phyloP scores from a whole-genome alignment of 2,113 vertebrate species.

The Hipposideros armiger region DNA sequence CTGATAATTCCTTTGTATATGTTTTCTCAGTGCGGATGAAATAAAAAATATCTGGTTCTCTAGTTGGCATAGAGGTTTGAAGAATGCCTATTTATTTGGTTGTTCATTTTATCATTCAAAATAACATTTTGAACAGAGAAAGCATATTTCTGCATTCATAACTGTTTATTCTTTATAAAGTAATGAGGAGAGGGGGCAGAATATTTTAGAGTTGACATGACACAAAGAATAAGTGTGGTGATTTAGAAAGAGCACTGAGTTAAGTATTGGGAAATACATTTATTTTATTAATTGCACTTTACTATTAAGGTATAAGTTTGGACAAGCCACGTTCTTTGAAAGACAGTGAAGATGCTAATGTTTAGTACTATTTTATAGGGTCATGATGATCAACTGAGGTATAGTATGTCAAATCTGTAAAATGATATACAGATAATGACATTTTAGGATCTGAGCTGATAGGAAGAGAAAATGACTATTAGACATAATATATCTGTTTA shows the following conservation, averaged over 20 bases:
- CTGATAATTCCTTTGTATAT: neutral
- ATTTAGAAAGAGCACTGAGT: slow-evolving; percentile 39
- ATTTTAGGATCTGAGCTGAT: neutral
- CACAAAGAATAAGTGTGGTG: neutral
- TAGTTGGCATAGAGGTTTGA: slow-evolving; percentile 44
- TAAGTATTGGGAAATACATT: neutral
- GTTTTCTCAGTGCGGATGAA: slow-evolving; percentile 14
- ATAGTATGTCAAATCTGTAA: neutral
- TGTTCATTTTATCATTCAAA: slow-evolving; percentile 44
- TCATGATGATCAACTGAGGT: slow-evolving; percentile 17
- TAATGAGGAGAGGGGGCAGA: neutral
- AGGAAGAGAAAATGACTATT: slow-evolving; percentile 34
- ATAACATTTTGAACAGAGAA: neutral
- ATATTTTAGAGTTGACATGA: neutral
- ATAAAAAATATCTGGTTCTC: neutral
- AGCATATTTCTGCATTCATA: neutral
- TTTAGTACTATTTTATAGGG: neutral
- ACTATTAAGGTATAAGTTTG: slow-evolving; percentile 26
- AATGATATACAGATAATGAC: neutral
- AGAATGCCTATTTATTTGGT: neutral
- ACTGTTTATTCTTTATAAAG: slow-evolving; percentile 37
- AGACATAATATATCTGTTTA: neutral
- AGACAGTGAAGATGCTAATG: slow-evolving; percentile 22
- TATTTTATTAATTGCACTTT: slow-evolving; percentile 37
- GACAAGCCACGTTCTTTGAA: neutral